Evolutionary conservation across 1,140 invertebrate genomes (phyloP), one percentile per base, ranked within the genome.

Genomic region (Oncopodura yosiiana): DNA sequence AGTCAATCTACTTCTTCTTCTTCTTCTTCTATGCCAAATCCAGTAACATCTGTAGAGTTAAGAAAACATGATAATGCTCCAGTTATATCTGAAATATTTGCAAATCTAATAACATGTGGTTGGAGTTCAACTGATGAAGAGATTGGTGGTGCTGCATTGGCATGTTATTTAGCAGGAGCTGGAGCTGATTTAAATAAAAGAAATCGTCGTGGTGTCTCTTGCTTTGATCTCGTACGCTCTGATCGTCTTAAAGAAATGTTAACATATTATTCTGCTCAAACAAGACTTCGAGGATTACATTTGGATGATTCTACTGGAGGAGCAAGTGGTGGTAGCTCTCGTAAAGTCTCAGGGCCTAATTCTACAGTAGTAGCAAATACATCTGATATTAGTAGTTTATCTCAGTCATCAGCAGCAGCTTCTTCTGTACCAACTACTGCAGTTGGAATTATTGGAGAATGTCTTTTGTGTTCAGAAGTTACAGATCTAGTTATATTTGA

Each of bases 391-490:
- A 16, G 26, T 6, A 24, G 18, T 14, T 18, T 11, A 12, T 24
- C 58, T 23, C 11, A 19, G 14, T 32, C 29, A 11, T 34, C 38
- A 24, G 36, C 2, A 6, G 32, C 46, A 21, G 16, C 29, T 21
- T 30, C 27, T 9, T 14, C 16, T 21, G 16, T 29, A 9, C 5
- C 39, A 27, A 24, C 34, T 3, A 36, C 41, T 19, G 36, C 46
- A 8, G n/a, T 48, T 11, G 54, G 14, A 27, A 30, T 18, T 14
- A 36, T 34, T 30, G 58, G 58, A 5, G 80, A 84, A 64, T 89
- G 86, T 69, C 70, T 79, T 16, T 77, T 88, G 2, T 89, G 86
- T 68, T 78, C 78, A 34, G 85, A 86, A 66, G 63, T 75, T 18
- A 70, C 69, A 6, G 78, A 79, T 41, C 75, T 74, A 57, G 77